These are phyloP conservation scores for Caenorhabditis plicata DNA, from an alignment of 2,888 invertebrate genomes.

Conservation along the genomic window DNA sequence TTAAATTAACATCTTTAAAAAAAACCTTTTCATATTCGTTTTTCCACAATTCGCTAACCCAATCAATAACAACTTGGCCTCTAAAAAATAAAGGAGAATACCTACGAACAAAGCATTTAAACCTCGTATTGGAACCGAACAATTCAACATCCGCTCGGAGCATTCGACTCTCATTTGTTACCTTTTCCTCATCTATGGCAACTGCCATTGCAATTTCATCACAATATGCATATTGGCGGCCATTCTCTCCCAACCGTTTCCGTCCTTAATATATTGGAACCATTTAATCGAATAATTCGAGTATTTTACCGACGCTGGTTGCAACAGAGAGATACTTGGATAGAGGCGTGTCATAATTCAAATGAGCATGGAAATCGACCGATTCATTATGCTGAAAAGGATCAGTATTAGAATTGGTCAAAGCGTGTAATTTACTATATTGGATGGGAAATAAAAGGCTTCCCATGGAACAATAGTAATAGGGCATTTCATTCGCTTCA, in stretches of 20 bases:
- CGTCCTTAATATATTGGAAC: conserved; percentile 15
- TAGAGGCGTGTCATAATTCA: conserved; percentile 38
- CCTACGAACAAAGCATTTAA: background rate
- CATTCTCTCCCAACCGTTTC: conserved; percentile 17
- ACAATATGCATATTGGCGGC: conserved; percentile 52
- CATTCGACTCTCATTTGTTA: conserved; percentile 12
- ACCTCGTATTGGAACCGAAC: conserved; percentile 22
- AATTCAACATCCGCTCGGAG: conserved; percentile 25
- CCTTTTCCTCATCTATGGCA: conserved; percentile 51
- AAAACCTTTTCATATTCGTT: conserved; percentile 20
- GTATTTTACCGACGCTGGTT: conserved; percentile 26
- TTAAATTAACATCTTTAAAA: conserved; percentile 6
- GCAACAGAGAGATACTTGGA: conserved; percentile 32
- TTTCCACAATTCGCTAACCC: conserved; percentile 48
- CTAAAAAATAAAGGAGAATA: conserved; percentile 16
- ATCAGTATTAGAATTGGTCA: background rate
- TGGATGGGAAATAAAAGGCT: conserved; percentile 29
- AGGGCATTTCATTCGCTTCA: conserved; percentile 71
- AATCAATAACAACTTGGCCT: conserved; percentile 59
- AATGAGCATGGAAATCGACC: conserved; percentile 48
- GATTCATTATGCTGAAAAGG: conserved; percentile 34
- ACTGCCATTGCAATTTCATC: conserved; percentile 66
- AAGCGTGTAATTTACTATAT: background rate
- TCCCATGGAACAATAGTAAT: conserved; percentile 77
- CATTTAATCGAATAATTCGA: background rate